phyloP scores from a whole-genome alignment of 2,113 vertebrate species.

The Rhodinocichla rosea region DNA sequence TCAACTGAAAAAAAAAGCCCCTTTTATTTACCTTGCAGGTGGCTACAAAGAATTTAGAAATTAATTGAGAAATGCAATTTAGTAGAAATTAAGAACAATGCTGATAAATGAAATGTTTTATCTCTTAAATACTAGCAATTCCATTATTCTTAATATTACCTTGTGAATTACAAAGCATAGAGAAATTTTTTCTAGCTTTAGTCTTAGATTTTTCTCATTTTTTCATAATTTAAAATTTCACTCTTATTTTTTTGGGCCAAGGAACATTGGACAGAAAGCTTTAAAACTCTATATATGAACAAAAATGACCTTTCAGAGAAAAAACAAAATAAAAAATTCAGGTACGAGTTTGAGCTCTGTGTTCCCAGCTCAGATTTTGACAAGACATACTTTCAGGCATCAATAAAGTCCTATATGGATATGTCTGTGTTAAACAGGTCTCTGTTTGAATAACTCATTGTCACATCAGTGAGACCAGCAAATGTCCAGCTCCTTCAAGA shows the following conservation, averaged over 20 bases:
- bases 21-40: neutral
- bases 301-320: neutral
- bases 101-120: neutral
- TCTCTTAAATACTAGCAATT: neutral
- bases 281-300: neutral
- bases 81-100: neutral
- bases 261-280: neutral
- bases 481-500: neutral
- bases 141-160: neutral
- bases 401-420: neutral
- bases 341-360: neutral
- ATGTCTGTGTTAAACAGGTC: neutral
- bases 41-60: neutral
- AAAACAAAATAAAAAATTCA: neutral
- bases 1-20: neutral
- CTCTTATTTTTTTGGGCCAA: neutral
- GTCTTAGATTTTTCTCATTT: neutral
- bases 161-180: neutral
- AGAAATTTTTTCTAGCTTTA: neutral
- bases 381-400: neutral
- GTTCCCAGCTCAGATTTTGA: neutral
- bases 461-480: neutral
- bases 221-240: neutral
- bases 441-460: neutral
- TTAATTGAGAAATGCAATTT: neutral